phyloP scores from a whole-genome alignment of 2,797 vertebrate species.

The Falco berigora region DNA sequence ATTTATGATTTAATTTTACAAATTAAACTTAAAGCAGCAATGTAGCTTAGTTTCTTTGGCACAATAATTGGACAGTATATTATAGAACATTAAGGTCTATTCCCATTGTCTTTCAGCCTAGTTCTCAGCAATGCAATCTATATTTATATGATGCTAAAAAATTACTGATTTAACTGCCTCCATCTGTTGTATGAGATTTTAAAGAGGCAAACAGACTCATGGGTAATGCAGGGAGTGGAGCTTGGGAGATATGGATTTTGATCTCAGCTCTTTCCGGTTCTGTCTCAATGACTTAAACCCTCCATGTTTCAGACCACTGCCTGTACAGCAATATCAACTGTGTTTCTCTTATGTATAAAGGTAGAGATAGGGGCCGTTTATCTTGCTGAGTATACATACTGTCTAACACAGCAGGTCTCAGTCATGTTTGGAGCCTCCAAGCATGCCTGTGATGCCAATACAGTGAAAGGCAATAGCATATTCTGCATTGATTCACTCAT shows the following conservation, averaged over 20 bases:
- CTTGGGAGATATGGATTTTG: not conserved
- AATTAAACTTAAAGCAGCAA: slow-evolving; percentile 21
- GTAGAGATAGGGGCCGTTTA: not conserved
- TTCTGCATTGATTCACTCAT: not conserved
- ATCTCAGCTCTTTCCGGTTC: not conserved
- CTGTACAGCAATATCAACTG: not conserved
- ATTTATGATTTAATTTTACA: slow-evolving; percentile 44
- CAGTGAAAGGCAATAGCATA: not conserved
- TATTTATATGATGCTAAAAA: slow-evolving; percentile 33
- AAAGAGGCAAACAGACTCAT: not conserved
- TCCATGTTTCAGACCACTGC: not conserved
- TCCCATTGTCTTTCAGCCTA: not conserved
- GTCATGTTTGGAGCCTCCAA: not conserved
- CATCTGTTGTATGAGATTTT: not conserved
- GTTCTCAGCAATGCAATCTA: slow-evolving; percentile 21
- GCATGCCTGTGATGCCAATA: not conserved
- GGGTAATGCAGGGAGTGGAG: not conserved
- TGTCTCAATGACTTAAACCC: not conserved
- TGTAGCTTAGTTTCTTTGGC: not conserved
- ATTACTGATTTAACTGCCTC: not conserved
- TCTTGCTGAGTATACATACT: not conserved
- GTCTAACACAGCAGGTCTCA: not conserved
- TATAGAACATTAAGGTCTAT: not conserved
- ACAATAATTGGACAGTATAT: not conserved
- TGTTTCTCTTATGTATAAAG: not conserved